phyloP scores from a whole-genome alignment of 53 echinoderm and acorn worm genomes.

The Apostichopus leukothele region DNA sequence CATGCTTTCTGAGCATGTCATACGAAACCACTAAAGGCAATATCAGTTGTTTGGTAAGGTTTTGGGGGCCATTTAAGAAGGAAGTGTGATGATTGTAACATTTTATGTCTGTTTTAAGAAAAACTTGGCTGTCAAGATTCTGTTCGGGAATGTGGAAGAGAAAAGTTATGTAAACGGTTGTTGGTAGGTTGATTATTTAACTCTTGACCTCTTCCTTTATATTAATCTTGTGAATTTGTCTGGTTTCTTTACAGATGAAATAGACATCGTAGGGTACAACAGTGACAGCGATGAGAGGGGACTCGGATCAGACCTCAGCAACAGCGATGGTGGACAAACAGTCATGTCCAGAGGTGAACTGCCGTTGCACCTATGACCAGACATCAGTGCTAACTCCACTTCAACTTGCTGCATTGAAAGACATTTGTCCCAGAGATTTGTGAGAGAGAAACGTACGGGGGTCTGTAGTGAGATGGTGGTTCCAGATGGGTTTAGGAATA shows the following conservation, averaged over 20 bases:
- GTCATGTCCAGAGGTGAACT: constrained; percentile 60
- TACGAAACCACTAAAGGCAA: no score
- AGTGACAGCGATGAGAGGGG: constrained; percentile 90
- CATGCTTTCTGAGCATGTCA: no score
- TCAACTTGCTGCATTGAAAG: constrained; percentile 44
- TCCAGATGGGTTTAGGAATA: not conserved
- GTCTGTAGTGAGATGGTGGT: constrained; percentile 1
- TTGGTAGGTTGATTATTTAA: no score
- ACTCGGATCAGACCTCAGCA: constrained; percentile 74
- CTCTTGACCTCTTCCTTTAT: no score
- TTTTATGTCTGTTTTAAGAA: no score
- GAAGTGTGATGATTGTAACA: no score
- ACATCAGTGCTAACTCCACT: constrained; percentile 9
- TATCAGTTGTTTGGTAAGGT: no score
- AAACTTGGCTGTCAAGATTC: no score
- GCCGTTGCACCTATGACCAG: constrained; percentile 29
- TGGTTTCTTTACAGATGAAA: constrained; percentile 72
- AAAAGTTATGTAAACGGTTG: no score
- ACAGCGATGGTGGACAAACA: constrained; percentile 79
- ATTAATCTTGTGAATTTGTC: not conserved
- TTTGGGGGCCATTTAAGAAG: no score
- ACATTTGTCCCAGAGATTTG: constrained; percentile 3
- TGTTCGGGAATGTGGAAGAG: no score
- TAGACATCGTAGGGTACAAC: constrained; percentile 97
- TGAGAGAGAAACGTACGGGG: not conserved